These are phyloP conservation scores for Hesperia comma DNA, from an alignment of 2,888 invertebrate genomes.

Conservation along the genomic window DNA sequence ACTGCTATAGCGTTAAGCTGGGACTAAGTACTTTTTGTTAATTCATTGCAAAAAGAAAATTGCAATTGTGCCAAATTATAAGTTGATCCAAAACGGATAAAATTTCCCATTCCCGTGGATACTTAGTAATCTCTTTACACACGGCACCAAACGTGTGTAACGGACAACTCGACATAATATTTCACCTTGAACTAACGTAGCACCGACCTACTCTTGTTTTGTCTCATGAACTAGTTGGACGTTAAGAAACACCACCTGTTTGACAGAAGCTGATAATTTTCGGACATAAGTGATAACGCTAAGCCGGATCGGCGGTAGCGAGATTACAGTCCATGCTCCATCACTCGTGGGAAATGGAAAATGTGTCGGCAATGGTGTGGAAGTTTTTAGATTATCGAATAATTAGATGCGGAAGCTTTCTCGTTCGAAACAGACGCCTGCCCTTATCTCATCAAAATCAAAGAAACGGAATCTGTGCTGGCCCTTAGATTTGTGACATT, in stretches of 20 bases:
- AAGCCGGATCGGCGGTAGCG: conserved; percentile 40
- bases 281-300: conserved; percentile 56
- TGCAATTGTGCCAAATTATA: too few relatives aligned
- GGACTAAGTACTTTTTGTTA: too few relatives aligned
- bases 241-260: conserved; percentile 31
- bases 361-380: conserved; percentile 37
- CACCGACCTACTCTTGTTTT: conserved; percentile 5
- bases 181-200: conserved; percentile 7
- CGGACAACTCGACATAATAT: neutral
- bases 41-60: too few relatives aligned
- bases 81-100: too few relatives aligned
- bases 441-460: conserved; percentile 7
- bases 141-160: neutral
- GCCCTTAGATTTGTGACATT: neutral
- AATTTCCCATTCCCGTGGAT: too few relatives aligned
- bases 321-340: conserved; percentile 42
- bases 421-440: conserved; percentile 12
- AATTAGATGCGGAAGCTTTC: conserved; percentile 19
- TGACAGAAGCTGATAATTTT: conserved; percentile 57
- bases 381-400: conserved; percentile 35
- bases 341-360: conserved; percentile 46
- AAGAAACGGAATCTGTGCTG: neutral
- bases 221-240: conserved; percentile 7
- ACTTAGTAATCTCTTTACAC: too few relatives aligned
- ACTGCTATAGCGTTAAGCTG: too few relatives aligned